Evolutionary conservation across 2,113 vertebrate genomes (phyloP).

Genomic region (Tenebrosternarchus preto): DNA sequence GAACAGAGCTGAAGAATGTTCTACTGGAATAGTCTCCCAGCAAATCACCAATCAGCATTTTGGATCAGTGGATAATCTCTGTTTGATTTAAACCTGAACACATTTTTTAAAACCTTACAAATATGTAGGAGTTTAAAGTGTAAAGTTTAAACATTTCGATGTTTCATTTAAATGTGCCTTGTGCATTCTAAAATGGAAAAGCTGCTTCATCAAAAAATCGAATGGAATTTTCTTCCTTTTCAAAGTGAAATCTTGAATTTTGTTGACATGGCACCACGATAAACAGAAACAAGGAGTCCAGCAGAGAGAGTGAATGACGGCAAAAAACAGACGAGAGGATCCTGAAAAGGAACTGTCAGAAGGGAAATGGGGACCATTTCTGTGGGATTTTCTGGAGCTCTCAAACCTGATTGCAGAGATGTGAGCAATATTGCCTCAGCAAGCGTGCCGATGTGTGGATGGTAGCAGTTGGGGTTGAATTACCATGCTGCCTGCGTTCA

Average conservation of each 20-base stretch:
- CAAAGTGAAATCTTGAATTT: constrained; percentile 39
- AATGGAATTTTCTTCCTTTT: constrained; percentile 61
- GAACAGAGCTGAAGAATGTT: no score
- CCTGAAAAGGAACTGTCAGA: not conserved
- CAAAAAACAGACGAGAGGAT: constrained; percentile 13
- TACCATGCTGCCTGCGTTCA: not conserved
- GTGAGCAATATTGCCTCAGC: constrained; percentile 8
- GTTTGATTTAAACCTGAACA: no score
- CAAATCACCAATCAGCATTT: no score
- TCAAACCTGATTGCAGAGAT: constrained; percentile 21
- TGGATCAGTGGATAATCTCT: no score
- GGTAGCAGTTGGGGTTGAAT: not conserved
- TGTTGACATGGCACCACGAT: constrained; percentile 50
- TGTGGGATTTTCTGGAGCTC: not conserved
- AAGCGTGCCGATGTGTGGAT: not conserved
- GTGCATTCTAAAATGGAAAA: constrained; percentile 33
- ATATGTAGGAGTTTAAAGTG: no score
- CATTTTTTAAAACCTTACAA: no score
- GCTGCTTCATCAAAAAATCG: constrained; percentile 52
- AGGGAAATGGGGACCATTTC: not conserved
- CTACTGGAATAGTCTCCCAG: no score
- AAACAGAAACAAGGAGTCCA: constrained; percentile 41
- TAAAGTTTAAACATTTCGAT: no score
- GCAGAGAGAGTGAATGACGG: not conserved
- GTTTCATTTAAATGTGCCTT: not conserved